These are phyloP conservation scores for Cephalopholis sonnerati DNA, from an alignment of 2,113 vertebrate species.

Conservation along the genomic window DNA sequence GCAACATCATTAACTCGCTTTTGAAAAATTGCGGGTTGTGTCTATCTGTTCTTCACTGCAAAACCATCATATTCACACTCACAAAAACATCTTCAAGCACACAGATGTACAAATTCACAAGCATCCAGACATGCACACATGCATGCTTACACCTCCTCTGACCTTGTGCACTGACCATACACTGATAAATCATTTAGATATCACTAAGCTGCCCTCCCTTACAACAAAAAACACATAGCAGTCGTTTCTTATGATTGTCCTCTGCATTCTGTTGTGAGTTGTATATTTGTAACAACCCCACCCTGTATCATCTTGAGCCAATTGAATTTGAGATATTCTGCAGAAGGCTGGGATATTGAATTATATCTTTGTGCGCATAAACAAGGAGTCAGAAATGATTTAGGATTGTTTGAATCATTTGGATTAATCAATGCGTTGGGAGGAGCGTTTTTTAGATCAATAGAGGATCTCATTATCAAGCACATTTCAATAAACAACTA, in stretches of 20 bases:
- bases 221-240: not conserved
- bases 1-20: not conserved
- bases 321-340: slow-evolving; percentile 42
- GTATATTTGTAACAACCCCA: slow-evolving; percentile 10
- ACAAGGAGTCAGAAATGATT: slow-evolving; percentile 28
- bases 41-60: not conserved
- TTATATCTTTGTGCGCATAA: slow-evolving; percentile 19
- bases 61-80: not conserved
- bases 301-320: slow-evolving; percentile 5
- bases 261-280: not conserved
- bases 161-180: not conserved
- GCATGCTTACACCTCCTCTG: not conserved
- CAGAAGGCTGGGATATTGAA: slow-evolving; percentile 37
- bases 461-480: not conserved
- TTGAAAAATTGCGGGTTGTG: not conserved
- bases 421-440: not conserved
- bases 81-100: not conserved
- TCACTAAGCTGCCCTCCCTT: not conserved
- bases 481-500: not conserved
- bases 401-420: slow-evolving; percentile 15
- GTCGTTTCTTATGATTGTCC: not conserved
- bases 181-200: slow-evolving; percentile 6
- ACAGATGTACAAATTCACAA: not conserved
- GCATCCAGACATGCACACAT: not conserved
- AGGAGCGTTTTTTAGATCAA: not conserved